These are phyloP conservation scores for Cylloceria caligata DNA, from an alignment of 2,888 invertebrate genomes.

Conservation along the genomic window DNA sequence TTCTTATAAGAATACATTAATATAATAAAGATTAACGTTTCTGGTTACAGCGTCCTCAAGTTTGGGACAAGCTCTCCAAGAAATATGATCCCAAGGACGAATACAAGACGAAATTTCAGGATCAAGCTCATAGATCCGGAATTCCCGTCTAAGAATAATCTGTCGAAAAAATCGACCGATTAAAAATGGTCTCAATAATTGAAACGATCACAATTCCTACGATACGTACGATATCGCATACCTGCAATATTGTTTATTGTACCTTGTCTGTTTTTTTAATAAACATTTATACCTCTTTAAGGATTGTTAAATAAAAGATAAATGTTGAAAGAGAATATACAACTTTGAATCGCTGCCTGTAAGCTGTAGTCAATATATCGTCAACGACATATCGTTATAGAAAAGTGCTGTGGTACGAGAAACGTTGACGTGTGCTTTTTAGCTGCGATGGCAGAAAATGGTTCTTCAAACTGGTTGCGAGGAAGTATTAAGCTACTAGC, in stretches of 20 bases:
- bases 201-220: neutral
- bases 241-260: conserved; percentile 13
- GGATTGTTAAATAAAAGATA: conserved; percentile 50
- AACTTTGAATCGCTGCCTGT: neutral
- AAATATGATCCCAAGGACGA: conserved; percentile 90
- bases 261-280: conserved; percentile 1
- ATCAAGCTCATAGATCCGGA: conserved; percentile 84
- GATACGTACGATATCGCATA: neutral
- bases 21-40: conserved; percentile 26
- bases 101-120: conserved; percentile 89
- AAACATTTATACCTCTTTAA: conserved; percentile 19
- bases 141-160: conserved; percentile 73
- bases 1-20: neutral
- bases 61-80: conserved; percentile 88
- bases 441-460: too few species aligned
- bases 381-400: neutral
- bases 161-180: neutral
- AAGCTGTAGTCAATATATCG: too few species aligned
- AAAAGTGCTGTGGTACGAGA: neutral
- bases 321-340: neutral
- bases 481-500: too few species aligned
- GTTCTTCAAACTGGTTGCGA: too few species aligned
- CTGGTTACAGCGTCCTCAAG: conserved; percentile 81
- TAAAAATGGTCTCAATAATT: neutral
- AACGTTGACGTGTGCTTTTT: conserved; percentile 41